Evolutionary conservation across 2,797 vertebrate genomes (phyloP).

Genomic region (Tragelaphus oryx): DNA sequence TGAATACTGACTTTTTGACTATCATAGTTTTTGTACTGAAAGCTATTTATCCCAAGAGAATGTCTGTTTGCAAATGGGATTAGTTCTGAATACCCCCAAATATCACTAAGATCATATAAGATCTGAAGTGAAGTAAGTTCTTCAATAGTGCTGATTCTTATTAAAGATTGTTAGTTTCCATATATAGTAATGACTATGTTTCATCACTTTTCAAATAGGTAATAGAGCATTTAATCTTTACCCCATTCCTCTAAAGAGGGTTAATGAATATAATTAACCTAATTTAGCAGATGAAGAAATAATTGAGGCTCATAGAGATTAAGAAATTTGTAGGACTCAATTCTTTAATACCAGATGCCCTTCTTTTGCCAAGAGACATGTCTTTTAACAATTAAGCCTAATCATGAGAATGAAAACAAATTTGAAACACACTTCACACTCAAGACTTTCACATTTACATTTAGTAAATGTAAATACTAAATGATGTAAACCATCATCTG

Average conservation of each 20-base stretch:
- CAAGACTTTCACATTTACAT: background rate
- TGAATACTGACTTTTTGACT: background rate
- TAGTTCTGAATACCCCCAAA: background rate
- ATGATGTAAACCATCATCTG: background rate
- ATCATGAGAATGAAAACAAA: background rate
- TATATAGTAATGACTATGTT: background rate
- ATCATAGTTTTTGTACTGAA: background rate
- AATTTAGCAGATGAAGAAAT: background rate
- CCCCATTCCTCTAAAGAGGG: background rate
- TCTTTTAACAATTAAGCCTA: background rate
- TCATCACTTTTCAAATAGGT: background rate
- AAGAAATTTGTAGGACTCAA: background rate
- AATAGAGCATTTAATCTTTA: background rate
- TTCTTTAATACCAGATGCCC: background rate
- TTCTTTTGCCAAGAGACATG: background rate
- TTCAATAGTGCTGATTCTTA: background rate
- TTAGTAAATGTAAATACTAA: background rate
- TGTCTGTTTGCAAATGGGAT: background rate
- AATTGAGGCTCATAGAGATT: background rate
- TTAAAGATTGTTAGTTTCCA: background rate
- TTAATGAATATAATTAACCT: background rate
- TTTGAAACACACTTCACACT: background rate
- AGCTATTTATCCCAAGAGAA: background rate
- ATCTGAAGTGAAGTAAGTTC: background rate
- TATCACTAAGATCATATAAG: background rate